Conservation (phyloP, 2,797 vertebrate species). For the Rhinatrema bivittatum region DNA sequence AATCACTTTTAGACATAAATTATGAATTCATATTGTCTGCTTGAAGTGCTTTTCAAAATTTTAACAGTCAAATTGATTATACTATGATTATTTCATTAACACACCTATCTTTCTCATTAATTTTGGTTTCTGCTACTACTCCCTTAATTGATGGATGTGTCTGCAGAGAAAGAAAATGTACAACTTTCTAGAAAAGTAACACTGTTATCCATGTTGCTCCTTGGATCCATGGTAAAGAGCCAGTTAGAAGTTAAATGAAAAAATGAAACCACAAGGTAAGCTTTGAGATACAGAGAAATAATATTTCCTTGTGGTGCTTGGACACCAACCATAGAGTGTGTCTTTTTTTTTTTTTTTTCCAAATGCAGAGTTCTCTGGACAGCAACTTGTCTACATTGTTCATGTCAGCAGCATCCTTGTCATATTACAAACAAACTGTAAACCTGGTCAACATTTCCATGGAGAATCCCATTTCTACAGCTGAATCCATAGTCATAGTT, state of each 20-base stretch:
- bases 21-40: constrained; percentile 70
- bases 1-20: constrained; percentile 72
- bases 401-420: too few species aligned
- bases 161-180: constrained; percentile 56
- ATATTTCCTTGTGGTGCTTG: constrained; percentile 5
- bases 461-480: too few species aligned
- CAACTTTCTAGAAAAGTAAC: constrained; percentile 69
- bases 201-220: constrained; percentile 71
- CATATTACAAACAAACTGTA: too few species aligned
- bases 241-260: constrained; percentile 50
- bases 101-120: constrained; percentile 79
- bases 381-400: too few species aligned
- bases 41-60: constrained; percentile 75
- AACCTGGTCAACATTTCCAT: too few species aligned
- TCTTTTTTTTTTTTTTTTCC: too few species aligned
- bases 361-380: too few species aligned
- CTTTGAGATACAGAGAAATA: constrained; percentile 22
- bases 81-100: constrained; percentile 82
- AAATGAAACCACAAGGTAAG: constrained; percentile 48
- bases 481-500: too few species aligned
- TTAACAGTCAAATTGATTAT: constrained; percentile 80
- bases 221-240: constrained; percentile 62
- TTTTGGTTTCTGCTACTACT: constrained; percentile 66
- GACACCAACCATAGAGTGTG: constrained; percentile 5
- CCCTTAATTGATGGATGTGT: constrained; percentile 73